Conservation (phyloP, 2,113 vertebrate species). For the Pygathrix nemaeus region DNA sequence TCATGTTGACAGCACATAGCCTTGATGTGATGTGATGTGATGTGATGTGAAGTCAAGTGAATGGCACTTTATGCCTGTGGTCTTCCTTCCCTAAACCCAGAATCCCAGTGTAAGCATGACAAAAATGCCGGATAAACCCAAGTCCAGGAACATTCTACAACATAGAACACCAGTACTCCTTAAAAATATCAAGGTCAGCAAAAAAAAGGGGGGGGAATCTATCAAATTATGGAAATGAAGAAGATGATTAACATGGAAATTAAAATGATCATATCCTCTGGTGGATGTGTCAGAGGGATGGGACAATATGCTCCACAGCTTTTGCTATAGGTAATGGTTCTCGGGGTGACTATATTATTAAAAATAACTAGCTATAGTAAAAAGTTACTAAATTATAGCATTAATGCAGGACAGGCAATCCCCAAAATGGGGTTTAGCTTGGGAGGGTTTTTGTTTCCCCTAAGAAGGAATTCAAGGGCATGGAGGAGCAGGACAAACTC, state of each 20-base stretch:
- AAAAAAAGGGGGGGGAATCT: neutral
- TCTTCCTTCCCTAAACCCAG: neutral
- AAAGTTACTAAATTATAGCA: neutral
- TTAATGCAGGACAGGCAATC: too few relatives aligned
- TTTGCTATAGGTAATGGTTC: neutral
- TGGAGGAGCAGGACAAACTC: too few relatives aligned
- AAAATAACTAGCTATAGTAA: neutral
- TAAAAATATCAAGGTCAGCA: neutral
- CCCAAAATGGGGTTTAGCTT: too few relatives aligned
- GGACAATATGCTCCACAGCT: accelerated
- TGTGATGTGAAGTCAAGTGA: too few relatives aligned
- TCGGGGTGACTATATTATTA: too few relatives aligned
- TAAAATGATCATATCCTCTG: neutral
- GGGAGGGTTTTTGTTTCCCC: too few relatives aligned
- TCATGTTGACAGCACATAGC: too few relatives aligned
- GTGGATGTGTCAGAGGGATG: neutral
- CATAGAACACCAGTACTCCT: neutral
- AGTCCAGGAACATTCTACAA: neutral
- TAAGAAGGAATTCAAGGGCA: too few relatives aligned
- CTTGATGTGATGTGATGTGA: neutral
- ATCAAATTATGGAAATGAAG: neutral
- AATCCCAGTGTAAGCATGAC: neutral
- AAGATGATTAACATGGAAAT: neutral
- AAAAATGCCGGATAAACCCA: neutral
- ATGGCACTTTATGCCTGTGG: neutral